phyloP scores from a whole-genome alignment of 2,888 invertebrate genomes.

The Amphipoea lucens region DNA sequence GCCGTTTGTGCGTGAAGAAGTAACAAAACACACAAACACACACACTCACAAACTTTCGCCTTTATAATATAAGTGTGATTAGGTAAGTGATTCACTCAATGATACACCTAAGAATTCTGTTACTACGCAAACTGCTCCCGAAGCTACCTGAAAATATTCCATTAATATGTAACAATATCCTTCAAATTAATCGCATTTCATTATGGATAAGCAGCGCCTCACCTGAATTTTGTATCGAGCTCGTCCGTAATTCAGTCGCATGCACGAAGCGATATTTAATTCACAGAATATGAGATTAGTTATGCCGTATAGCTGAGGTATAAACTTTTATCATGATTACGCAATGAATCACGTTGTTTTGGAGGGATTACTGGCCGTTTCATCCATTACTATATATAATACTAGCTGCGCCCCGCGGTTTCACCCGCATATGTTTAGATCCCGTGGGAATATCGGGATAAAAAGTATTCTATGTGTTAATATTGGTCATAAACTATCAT shows the following conservation, averaged over 20 bases:
- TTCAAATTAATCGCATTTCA: conserved; percentile 57
- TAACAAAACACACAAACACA: too few species aligned
- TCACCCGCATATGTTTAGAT: too few species aligned
- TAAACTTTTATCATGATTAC: conserved; percentile 45
- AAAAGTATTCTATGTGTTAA: too few species aligned
- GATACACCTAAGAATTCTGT: background rate
- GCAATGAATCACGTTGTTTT: conserved; percentile 35
- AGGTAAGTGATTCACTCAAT: conserved; percentile 4
- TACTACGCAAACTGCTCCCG: conserved; percentile 17
- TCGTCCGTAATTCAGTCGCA: conserved; percentile 34
- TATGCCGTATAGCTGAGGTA: conserved; percentile 25
- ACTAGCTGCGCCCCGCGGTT: too few species aligned
- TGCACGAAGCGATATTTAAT: conserved; percentile 53
- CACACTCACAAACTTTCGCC: too few species aligned
- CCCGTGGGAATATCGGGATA: too few species aligned
- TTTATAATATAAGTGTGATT: background rate
- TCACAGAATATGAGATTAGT: conserved; percentile 60
- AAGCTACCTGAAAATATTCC: conserved; percentile 41
- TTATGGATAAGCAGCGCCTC: conserved; percentile 35
- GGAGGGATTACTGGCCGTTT: background rate
- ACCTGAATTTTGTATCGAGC: conserved; percentile 50
- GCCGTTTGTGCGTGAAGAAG: too few species aligned
- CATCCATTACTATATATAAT: background rate
- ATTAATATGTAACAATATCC: conserved; percentile 57
- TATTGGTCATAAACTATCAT: too few species aligned